Percentiles rank a stretch among this genome's conserved stretches.
These are phyloP conservation scores for Orius laevigatus DNA, from an alignment of 1,140 invertebrate genomes.

Conservation along the genomic window DNA sequence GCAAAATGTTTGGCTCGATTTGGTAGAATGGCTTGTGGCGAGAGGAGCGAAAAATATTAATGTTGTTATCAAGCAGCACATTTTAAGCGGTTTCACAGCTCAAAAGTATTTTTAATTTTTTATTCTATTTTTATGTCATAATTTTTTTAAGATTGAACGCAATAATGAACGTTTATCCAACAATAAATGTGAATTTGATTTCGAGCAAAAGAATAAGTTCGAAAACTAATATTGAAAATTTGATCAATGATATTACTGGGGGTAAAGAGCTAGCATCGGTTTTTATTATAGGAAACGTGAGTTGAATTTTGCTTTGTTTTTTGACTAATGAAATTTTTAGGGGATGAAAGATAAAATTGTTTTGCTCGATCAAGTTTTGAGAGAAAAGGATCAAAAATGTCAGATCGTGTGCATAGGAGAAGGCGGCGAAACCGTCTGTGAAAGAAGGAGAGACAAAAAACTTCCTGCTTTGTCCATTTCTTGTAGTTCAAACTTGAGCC, in stretches of 20 bases:
- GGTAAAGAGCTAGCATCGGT: too few relatives aligned
- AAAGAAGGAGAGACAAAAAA: not conserved
- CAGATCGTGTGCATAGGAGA: not conserved
- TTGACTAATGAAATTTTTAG: too few relatives aligned
- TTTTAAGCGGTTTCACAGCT: too few relatives aligned
- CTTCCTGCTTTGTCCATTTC: not conserved
- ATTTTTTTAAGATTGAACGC: not conserved
- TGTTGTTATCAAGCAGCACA: slow-evolving; percentile 7
- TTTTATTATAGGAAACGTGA: too few relatives aligned
- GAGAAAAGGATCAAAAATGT: not conserved
- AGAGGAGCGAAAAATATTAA: slow-evolving; percentile 17
- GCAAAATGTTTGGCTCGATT: slow-evolving; percentile 17
- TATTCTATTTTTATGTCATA: not conserved
- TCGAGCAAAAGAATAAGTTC: slow-evolving; percentile 1
- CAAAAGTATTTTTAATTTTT: too few relatives aligned
- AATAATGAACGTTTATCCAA: not conserved
- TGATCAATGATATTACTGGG: not conserved
- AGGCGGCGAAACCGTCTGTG: not conserved
- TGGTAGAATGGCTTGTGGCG: slow-evolving; percentile 17
- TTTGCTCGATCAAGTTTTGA: not conserved
- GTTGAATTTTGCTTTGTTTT: too few relatives aligned
- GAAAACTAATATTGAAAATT: not conserved
- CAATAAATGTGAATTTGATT: slow-evolving; percentile 1
- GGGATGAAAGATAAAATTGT: too few relatives aligned
- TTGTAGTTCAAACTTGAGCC: too few relatives aligned